A percentile compares a stretch with the other conserved stretches of the same genome.
Evolutionary conservation across 2,888 invertebrate genomes (phyloP).

Genomic region (Napeogenes sylphis): DNA sequence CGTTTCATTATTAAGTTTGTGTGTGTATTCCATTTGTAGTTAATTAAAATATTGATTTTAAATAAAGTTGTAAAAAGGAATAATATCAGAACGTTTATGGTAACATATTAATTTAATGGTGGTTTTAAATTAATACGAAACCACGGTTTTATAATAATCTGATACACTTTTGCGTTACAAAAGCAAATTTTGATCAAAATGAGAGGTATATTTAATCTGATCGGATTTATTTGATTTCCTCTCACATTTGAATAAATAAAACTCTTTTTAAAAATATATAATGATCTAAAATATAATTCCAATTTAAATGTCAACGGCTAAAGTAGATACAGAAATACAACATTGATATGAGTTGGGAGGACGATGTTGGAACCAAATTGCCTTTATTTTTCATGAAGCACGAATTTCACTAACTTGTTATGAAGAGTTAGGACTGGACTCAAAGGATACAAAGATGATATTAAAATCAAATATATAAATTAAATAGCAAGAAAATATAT

Average conservation of each 20-base stretch:
- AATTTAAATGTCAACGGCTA: constrained; percentile 9
- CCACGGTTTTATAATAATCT: constrained; percentile 1
- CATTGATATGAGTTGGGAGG: constrained; percentile 19
- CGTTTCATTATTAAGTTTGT: neutral
- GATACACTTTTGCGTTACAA: neutral
- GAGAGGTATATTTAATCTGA: neutral
- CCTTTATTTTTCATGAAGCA: constrained; percentile 43
- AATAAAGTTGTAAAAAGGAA: too few species aligned
- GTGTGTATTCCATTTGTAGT: neutral
- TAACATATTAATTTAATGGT: neutral
- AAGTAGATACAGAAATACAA: constrained; percentile 23
- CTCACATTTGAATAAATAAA: neutral
- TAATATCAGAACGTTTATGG: neutral
- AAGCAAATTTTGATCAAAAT: neutral
- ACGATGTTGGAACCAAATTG: constrained; percentile 35
- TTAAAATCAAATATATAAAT: constrained; percentile 20
- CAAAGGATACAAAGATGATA: constrained; percentile 27
- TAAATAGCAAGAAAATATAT: constrained; percentile 3
- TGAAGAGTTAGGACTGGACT: constrained; percentile 37
- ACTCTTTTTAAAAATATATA: neutral
- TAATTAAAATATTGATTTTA: too few species aligned
- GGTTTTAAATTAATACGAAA: too few species aligned
- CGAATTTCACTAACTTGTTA: constrained; percentile 42
- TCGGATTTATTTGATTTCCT: neutral
- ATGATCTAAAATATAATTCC: neutral